Conservation (phyloP, 2,888 invertebrate species). For the Trissolcus brochymenae region DNA sequence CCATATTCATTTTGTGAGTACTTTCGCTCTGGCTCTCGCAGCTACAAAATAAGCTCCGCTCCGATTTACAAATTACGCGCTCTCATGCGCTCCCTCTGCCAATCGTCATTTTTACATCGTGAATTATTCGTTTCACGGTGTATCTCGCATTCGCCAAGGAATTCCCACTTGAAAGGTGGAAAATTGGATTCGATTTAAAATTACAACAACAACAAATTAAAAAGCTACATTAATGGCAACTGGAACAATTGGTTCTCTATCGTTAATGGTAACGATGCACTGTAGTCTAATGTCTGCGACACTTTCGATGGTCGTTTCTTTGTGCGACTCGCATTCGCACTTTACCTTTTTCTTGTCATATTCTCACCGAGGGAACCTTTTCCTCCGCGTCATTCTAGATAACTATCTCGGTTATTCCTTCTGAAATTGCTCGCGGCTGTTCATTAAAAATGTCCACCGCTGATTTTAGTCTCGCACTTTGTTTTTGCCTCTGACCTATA, state of each 20-base stretch:
- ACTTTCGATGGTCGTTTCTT: conserved; percentile 32
- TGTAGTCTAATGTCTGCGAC: conserved; percentile 34
- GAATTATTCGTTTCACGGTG: conserved; percentile 13
- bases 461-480: conserved; percentile 25
- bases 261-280: conserved; percentile 72
- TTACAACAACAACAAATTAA: not conserved
- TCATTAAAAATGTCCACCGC: conserved; percentile 42
- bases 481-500: conserved; percentile 11
- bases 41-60: conserved; percentile 33
- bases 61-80: conserved; percentile 42
- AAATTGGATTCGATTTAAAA: not conserved
- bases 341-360: conserved; percentile 34
- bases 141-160: too few species aligned
- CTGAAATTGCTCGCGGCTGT: conserved; percentile 37
- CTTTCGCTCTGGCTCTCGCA: conserved; percentile 26
- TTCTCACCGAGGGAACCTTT: conserved; percentile 26
- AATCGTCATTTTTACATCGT: conserved; percentile 27
- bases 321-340: conserved; percentile 28
- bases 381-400: conserved; percentile 17
- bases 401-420: conserved; percentile 20
- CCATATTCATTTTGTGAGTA: conserved; percentile 34
- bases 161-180: too few species aligned
- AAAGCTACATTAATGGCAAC: conserved; percentile 59
- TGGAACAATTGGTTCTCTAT: conserved; percentile 71
- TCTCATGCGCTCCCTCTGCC: conserved; percentile 2